phyloP scores from a whole-genome alignment of 2,113 vertebrate genomes.

The Vimba vimba region DNA sequence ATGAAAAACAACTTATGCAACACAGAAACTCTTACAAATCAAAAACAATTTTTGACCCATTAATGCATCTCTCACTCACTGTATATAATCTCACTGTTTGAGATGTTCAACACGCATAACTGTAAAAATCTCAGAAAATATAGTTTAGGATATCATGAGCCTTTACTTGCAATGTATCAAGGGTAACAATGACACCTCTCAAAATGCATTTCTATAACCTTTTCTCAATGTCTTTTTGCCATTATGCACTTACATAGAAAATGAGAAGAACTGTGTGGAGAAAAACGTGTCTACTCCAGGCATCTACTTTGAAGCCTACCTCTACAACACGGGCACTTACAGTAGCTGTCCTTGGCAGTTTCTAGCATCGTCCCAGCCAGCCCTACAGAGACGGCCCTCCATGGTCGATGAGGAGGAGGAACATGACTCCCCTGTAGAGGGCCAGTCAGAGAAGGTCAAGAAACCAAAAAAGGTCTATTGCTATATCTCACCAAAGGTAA shows the following conservation, averaged over 20 bases:
- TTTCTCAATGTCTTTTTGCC: background rate
- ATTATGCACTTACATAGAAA: slow-evolving; percentile 75
- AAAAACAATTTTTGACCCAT: no score
- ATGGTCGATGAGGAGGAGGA: slow-evolving; percentile 88
- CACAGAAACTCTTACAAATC: no score
- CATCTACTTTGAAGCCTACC: slow-evolving; percentile 97
- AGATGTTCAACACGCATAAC: no score
- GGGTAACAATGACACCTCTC: background rate
- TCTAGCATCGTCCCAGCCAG: slow-evolving; percentile 81
- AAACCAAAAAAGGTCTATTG: slow-evolving; percentile 99
- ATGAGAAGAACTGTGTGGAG: slow-evolving; percentile 93
- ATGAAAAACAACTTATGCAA: no score
- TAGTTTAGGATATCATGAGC: no score
- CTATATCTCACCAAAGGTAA: slow-evolving; percentile 98
- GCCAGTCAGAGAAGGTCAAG: slow-evolving; percentile 91
- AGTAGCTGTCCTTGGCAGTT: slow-evolving; percentile 87
- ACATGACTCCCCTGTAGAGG: slow-evolving; percentile 88
- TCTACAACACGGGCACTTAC: slow-evolving; percentile 89
- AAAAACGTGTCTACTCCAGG: slow-evolving; percentile 97
- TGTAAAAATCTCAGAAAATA: no score
- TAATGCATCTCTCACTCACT: no score
- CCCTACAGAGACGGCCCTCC: slow-evolving; percentile 88
- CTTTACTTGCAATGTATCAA: background rate
- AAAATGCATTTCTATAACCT: background rate
- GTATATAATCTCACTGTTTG: no score